Evolutionary conservation across 2,797 vertebrate species (phyloP), one percentile per base, ranked within the genome.

Genomic region (Enteromius unitaeniatus): DNA sequence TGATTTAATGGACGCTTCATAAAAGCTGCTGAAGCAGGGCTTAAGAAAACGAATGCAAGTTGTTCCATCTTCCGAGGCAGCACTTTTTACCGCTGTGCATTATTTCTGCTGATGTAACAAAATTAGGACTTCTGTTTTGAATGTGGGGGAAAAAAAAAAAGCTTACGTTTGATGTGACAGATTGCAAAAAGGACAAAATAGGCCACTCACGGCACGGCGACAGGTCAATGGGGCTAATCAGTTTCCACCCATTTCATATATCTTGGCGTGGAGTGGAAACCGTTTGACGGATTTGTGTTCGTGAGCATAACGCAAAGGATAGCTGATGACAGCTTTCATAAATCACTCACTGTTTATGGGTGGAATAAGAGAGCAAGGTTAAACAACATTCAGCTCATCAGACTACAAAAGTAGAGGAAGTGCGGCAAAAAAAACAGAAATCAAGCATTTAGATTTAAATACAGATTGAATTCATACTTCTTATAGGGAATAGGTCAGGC

Each of bases 1-100:
- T 91, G 93, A 94, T 93, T 93, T 93, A 89, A 92, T 90, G 87
- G 90, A 91, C 84, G 84, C 86, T 70, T 69, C 83, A 85, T 89
- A 51, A 86, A 91, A 88, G 88, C 76, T 67, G 88, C 89, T 88
- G 88, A 91, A 90, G 49, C 87, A 82, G 76, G 72, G 70, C 77
- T 82, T 81, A 28, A 64, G 62, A 70, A 81, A 82, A 79, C 31
- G 11, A 78, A 74, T 15, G 49, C 10, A 78, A 69, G 64, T 79
- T 84, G 73, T 78, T 79, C 87, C 79, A 79, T 84, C 85, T 87
- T 86, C 86, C 87, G 78, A 89, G 86, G 78, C 85, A 87, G 88
- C 85, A 89, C 45, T 28, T 82, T 85, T 80, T 72, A 28, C 73
- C 0, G 21, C 45, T 21, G 34, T 65, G 84, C 87, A 79, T 86